Evolutionary conservation across 2,113 vertebrate species (phyloP).

Genomic region (Echinops telfairi): DNA sequence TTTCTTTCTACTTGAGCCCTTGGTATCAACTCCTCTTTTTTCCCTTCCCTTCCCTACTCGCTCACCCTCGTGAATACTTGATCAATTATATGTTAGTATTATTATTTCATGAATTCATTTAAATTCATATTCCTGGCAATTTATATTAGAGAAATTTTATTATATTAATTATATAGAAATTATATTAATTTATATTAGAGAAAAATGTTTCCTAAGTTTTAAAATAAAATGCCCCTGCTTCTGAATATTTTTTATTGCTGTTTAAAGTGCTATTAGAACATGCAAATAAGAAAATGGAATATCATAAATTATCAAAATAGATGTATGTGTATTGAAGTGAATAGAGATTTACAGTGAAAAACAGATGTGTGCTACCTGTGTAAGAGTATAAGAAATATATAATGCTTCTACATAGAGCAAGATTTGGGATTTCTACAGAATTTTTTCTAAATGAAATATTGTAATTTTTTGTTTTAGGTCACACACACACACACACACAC

Average conservation of each 20-base stretch:
- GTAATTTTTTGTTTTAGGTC: neutral
- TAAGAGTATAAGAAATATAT: neutral
- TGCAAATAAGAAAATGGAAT: neutral
- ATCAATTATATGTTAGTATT: too few relatives aligned
- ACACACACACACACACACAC: too few relatives aligned
- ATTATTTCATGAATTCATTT: neutral
- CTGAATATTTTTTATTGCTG: neutral
- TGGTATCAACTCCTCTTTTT: too few relatives aligned
- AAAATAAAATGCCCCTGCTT: conserved; percentile 4
- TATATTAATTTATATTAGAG: neutral
- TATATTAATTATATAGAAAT: too few relatives aligned
- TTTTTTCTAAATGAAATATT: conserved; percentile 27
- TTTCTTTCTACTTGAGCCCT: too few relatives aligned
- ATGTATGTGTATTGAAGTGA: conserved; percentile 29
- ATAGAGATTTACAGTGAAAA: conserved; percentile 29
- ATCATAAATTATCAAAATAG: conserved; percentile 28
- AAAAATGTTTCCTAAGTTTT: neutral
- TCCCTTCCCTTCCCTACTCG: too few relatives aligned
- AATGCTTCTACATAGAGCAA: neutral
- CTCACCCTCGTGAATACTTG: too few relatives aligned
- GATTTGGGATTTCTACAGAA: neutral
- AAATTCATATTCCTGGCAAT: neutral
- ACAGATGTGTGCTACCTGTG: neutral
- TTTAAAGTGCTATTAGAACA: conserved; percentile 31
- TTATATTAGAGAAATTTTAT: too few relatives aligned